Evolutionary conservation across 2,113 vertebrate species (phyloP).

Genomic region (Opisthocomus hoazin): DNA sequence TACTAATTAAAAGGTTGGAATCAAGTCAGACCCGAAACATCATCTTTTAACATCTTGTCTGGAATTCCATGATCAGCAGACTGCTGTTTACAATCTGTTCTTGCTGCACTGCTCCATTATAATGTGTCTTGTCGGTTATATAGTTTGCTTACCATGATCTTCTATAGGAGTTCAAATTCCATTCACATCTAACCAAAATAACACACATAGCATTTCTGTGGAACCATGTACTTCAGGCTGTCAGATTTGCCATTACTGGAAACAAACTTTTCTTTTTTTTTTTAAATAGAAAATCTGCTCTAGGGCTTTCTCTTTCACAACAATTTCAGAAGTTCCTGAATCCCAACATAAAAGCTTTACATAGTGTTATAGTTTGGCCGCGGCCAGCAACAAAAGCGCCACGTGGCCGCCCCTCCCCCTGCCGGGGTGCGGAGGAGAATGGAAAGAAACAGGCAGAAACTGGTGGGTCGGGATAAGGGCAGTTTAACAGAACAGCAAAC

Average conservation of each 20-base stretch:
- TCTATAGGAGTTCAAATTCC: neutral
- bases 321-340: neutral
- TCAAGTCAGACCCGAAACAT: neutral
- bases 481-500: too few relatives aligned
- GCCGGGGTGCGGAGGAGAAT: too few relatives aligned
- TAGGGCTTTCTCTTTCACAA: neutral
- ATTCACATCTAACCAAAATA: neutral
- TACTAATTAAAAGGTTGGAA: neutral
- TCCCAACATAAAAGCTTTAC: neutral
- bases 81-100: neutral
- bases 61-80: neutral
- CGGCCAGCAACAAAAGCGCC: too few relatives aligned
- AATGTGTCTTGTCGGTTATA: neutral
- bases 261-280: neutral
- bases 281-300: neutral
- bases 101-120: neutral
- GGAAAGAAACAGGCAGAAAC: too few relatives aligned
- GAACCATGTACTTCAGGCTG: neutral
- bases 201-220: neutral
- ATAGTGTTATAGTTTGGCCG: too few relatives aligned
- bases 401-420: too few relatives aligned
- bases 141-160: neutral
- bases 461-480: too few relatives aligned
- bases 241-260: neutral
- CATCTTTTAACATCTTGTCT: neutral